phyloP scores from a whole-genome alignment of 2,113 vertebrate species.

The Thermophis baileyi region DNA sequence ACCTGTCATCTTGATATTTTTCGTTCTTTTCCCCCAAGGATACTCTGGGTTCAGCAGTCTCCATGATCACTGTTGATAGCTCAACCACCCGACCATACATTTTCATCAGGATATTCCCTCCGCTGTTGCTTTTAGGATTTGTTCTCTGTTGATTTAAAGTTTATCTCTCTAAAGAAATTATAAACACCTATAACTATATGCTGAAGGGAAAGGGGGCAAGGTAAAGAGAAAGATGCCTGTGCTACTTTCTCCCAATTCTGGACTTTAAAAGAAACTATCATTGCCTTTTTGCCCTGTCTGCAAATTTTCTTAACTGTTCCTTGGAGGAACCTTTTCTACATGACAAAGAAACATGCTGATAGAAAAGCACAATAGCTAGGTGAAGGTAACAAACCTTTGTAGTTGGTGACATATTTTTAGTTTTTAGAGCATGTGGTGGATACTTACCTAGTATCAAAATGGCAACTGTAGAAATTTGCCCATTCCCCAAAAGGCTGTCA shows the following conservation, averaged over 20 bases:
- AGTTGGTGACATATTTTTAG: background rate
- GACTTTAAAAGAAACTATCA: background rate
- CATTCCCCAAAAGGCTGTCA: background rate
- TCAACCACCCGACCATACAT: background rate
- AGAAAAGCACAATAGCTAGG: background rate
- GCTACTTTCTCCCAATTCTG: background rate
- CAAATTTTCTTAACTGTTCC: background rate
- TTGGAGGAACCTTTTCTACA: background rate
- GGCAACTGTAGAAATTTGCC: background rate
- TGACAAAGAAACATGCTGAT: background rate
- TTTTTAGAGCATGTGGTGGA: background rate
- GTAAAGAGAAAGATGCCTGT: background rate
- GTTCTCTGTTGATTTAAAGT: background rate
- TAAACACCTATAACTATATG: background rate
- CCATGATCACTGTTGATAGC: background rate
- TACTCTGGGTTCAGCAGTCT: background rate
- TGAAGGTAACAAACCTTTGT: background rate
- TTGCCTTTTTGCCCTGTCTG: background rate
- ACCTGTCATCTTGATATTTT: background rate
- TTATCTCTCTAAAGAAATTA: background rate
- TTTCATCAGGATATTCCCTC: background rate
- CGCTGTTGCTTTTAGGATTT: background rate
- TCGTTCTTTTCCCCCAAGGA: background rate
- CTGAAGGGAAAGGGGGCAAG: background rate
- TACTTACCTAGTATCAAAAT: background rate